Base-by-base conservation (phyloP, 2,888 invertebrate species). In the Macrosiphum euphorbiae region DNA sequence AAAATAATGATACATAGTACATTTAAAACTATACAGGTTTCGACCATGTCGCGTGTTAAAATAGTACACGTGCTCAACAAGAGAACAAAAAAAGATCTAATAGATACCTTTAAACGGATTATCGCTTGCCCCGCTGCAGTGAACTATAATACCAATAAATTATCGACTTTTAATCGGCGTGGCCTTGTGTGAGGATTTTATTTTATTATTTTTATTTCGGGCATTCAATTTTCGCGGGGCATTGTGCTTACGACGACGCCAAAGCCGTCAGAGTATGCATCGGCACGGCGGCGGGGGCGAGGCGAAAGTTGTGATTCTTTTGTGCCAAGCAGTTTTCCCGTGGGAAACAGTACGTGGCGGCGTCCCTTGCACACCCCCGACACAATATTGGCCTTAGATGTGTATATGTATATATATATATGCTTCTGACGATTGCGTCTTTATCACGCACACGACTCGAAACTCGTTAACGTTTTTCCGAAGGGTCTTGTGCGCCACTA, bases 391-490 rank as follows among this genome's bases (percentile, higher is more conserved):
- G 86, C 47, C 86, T 13, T 78, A 78, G 78, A 78, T n/a, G 44
- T 90, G 89, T 41, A 41, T 41, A 16, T 55, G 16, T 26, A 58
- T 26, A 55, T 41, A 91, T 92, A 78, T 58, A 84, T 35, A n/a
- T 4, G 84, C 55, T 89, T 86, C 86, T 87, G 90, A 94, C 94
- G 94, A 94, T 90, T 87, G 94, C 90, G 94, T 94, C 94, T 94
- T 94, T 94, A 94, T 94, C 94, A 86, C 94, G 90, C 94, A 90
- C 94, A 86, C 94, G 55, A 94, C 85, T 86, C 94, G 90, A 94
- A 94, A 94, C 94, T 94, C 94, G 94, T 94, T 94, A 94, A 94
- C 94, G 94, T 90, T 94, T 90, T 94, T 90, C 86, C 90, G 94
- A 90, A 94, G 94, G 94, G 94, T 94, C 85, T 84, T 61, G 58